Conservation (phyloP, 1,140 invertebrate genomes). For the Cylas formicarius region DNA sequence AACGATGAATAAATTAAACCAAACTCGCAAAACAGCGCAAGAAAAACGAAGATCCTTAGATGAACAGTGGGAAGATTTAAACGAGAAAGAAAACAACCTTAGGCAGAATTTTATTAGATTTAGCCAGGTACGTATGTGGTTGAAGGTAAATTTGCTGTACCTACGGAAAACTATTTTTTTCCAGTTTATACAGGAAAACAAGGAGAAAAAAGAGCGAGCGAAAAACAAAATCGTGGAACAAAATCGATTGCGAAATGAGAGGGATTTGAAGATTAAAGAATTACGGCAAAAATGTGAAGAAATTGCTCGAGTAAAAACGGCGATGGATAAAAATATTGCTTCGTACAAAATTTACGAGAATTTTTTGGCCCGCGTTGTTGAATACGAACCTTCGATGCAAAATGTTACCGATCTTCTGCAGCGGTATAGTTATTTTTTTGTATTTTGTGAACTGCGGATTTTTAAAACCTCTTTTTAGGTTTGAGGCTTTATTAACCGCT, state of each 20-base stretch:
- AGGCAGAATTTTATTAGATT: constrained; percentile 20
- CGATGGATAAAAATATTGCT: constrained; percentile 18
- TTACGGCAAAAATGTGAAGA: constrained; percentile 11
- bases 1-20: constrained; percentile 12
- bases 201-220: constrained; percentile 22
- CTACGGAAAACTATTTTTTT: neutral
- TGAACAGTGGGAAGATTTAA: constrained; percentile 19
- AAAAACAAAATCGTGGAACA: constrained; percentile 15
- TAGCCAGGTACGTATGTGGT: constrained; percentile 10
- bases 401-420: constrained; percentile 14
- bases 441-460: neutral
- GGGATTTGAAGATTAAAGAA: constrained; percentile 8
- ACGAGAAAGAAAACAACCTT: constrained; percentile 16
- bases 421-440: constrained; percentile 13
- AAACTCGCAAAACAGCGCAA: constrained; percentile 6
- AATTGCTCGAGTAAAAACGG: constrained; percentile 10
- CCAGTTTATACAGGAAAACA: constrained; percentile 25
- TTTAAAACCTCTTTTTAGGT: constrained; percentile 9
- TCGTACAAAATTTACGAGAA: constrained; percentile 16
- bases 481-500: constrained; percentile 19
- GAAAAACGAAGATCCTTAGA: constrained; percentile 12
- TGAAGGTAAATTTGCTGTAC: neutral
- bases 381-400: constrained; percentile 8
- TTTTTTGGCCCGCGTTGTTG: constrained; percentile 13
- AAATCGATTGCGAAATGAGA: constrained; percentile 12